Evolutionary conservation across 1,140 invertebrate genomes (phyloP).

Genomic region (Vanessa tameamea): DNA sequence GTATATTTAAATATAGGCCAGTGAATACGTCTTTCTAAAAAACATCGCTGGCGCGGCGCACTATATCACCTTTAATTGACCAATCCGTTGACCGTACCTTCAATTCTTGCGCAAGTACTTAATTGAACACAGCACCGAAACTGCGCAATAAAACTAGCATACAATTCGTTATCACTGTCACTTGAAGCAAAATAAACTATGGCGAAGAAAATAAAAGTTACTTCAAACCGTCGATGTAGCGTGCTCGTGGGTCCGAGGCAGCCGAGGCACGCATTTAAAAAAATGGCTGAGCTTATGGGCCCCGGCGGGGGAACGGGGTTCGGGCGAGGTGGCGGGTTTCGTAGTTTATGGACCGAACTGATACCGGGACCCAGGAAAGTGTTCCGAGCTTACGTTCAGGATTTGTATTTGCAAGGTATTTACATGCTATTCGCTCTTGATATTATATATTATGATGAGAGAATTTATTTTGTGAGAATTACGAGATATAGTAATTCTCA

Average conservation of each 20-base stretch:
- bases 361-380: slow-evolving; percentile 72
- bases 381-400: slow-evolving; percentile 67
- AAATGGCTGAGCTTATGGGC: slow-evolving; percentile 72
- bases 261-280: slow-evolving; percentile 72
- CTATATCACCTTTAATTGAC: slow-evolving; percentile 45
- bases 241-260: slow-evolving; percentile 60
- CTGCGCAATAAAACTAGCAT: slow-evolving; percentile 49
- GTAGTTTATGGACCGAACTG: slow-evolving; percentile 76
- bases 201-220: slow-evolving; percentile 66
- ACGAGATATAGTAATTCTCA: slow-evolving; percentile 19
- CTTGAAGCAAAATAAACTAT: slow-evolving; percentile 51
- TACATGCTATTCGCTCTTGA: slow-evolving; percentile 55
- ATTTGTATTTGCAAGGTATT: slow-evolving; percentile 67
- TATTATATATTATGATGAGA: slow-evolving; percentile 46
- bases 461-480: slow-evolving; percentile 44
- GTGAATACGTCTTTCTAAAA: slow-evolving; percentile 28
- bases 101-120: slow-evolving; percentile 44
- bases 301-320: slow-evolving; percentile 50
- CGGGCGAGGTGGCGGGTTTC: slow-evolving; percentile 36
- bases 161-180: slow-evolving; percentile 54
- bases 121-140: slow-evolving; percentile 51
- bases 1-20: slow-evolving; percentile 31
- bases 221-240: slow-evolving; percentile 62
- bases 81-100: slow-evolving; percentile 49
- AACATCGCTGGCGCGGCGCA: slow-evolving; percentile 26